These are phyloP conservation scores for Siniperca chuatsi DNA, from an alignment of 2,113 vertebrate genomes.

Conservation along the genomic window DNA sequence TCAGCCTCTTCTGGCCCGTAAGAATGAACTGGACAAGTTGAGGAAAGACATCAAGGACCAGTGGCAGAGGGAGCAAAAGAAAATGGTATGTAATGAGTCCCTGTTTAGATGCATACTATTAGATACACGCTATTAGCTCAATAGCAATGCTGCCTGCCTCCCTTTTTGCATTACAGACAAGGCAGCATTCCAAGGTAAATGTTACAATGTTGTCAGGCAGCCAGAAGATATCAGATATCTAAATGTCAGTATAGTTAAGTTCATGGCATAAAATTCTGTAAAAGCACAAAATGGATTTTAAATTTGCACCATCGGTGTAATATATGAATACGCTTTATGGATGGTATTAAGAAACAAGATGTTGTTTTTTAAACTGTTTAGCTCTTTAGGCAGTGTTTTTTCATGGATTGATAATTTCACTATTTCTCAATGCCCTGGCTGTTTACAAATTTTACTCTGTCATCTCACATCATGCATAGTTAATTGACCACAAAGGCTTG, in stretches of 20 bases:
- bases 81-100: constrained; percentile 85
- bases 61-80: constrained; percentile 97
- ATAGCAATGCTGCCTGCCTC: not conserved
- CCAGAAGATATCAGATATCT: not conserved
- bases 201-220: not conserved
- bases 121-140: not conserved
- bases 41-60: constrained; percentile 97
- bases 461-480: not conserved
- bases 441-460: not conserved
- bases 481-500: not conserved
- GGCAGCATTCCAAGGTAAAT: constrained; percentile 18
- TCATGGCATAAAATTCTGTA: not conserved
- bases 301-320: too few species aligned
- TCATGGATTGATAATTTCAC: not conserved
- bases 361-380: not conserved
- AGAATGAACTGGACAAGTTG: constrained; percentile 94
- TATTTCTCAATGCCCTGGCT: not conserved
- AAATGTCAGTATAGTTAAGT: not conserved
- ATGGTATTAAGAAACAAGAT: not conserved
- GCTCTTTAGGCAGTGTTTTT: not conserved
- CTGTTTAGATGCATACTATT: not conserved
- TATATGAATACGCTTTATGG: not conserved
- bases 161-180: not conserved
- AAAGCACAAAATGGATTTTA: not conserved
- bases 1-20: constrained; percentile 94